phyloP scores from a whole-genome alignment of 2,113 vertebrate species.

The Psettodes erumei region DNA sequence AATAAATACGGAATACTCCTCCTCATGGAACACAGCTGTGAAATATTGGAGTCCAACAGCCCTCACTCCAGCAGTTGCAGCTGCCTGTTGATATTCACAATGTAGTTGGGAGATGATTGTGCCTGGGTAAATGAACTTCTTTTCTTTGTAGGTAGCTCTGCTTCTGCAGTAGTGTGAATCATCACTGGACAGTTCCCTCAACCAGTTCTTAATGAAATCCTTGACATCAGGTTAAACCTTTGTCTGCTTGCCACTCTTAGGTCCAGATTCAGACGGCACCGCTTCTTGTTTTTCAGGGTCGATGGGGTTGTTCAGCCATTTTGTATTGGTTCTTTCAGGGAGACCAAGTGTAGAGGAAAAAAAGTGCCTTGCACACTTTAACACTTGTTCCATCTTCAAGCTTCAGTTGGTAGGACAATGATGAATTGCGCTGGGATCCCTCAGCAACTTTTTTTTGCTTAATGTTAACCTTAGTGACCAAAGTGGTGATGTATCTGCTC shows the following conservation, averaged over 20 bases:
- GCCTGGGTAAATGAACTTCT: slow-evolving; percentile 11
- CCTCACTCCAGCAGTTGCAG: no score
- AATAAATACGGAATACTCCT: slow-evolving; percentile 21
- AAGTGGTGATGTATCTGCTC: no score
- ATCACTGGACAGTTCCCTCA: slow-evolving; percentile 19
- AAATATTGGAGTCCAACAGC: no score
- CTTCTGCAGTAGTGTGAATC: slow-evolving; percentile 31
- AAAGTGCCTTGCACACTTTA: no score
- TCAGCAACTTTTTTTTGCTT: no score
- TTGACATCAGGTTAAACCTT: slow-evolving; percentile 14
- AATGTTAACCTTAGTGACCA: background rate
- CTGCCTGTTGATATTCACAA: slow-evolving; percentile 17
- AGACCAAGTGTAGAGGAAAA: slow-evolving; percentile 2
- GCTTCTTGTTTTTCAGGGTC: background rate
- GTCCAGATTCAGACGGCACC: slow-evolving; percentile 10
- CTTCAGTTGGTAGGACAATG: no score
- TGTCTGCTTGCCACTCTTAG: slow-evolving; percentile 7
- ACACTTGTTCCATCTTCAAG: no score
- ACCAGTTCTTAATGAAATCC: slow-evolving; percentile 17
- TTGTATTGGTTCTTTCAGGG: slow-evolving; percentile 12
- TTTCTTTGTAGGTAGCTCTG: slow-evolving; percentile 9
- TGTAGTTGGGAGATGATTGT: slow-evolving; percentile 20
- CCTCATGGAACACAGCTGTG: slow-evolving; percentile 13
- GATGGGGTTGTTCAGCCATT: background rate
- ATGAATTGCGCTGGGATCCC: no score